Evolutionary conservation across 2,113 vertebrate genomes (phyloP).

Genomic region (Corvus moneduloides): DNA sequence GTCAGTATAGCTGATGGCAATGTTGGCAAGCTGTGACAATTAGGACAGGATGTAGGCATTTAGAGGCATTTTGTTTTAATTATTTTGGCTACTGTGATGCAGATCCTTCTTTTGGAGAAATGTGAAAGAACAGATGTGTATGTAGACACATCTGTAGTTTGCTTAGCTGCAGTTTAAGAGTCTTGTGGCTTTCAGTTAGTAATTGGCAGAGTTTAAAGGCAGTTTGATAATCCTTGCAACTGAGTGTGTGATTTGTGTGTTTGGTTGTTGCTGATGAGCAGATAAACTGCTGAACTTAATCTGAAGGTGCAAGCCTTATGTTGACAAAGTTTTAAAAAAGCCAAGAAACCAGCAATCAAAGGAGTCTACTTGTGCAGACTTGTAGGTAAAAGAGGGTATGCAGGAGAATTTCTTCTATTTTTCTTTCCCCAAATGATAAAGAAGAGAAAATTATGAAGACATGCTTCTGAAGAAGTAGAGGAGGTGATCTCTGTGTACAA

Average conservation of each 20-base stretch:
- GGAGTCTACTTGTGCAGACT: neutral
- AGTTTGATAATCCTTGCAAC: neutral
- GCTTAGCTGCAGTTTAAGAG: neutral
- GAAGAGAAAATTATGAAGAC: neutral
- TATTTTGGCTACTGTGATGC: neutral
- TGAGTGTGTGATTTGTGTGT: neutral
- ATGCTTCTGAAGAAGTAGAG: neutral
- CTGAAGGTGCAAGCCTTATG: neutral
- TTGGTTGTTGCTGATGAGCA: neutral
- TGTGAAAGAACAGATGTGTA: neutral
- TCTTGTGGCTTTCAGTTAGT: neutral
- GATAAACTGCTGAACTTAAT: neutral
- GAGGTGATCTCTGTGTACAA: neutral
- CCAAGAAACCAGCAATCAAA: neutral
- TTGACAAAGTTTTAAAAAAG: neutral
- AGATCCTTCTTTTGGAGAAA: neutral
- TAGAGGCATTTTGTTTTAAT: rapidly evolving
- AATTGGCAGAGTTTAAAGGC: neutral
- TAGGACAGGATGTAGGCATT: neutral
- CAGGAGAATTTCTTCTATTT: neutral
- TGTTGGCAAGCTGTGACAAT: neutral
- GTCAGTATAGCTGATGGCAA: neutral
- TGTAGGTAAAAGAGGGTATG: neutral
- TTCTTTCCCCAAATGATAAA: neutral
- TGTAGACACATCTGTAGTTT: neutral